These are phyloP conservation scores for Phoronis australis DNA, from an alignment of 2,888 invertebrate species.

Conservation along the genomic window DNA sequence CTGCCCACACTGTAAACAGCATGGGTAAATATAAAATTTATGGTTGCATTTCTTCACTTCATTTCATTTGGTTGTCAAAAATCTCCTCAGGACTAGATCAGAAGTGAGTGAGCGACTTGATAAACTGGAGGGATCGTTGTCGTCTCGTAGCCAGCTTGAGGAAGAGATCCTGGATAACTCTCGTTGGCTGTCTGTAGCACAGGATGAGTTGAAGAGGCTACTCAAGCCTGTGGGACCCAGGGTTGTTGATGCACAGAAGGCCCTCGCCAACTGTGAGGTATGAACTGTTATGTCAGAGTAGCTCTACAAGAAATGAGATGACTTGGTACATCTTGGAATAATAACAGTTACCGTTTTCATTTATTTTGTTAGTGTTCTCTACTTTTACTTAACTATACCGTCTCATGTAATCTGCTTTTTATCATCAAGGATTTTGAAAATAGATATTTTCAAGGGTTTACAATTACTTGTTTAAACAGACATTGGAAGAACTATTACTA, in stretches of 20 bases:
- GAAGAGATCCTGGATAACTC: not conserved
- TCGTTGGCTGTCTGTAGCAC: not conserved
- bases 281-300: not conserved
- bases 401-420: no score
- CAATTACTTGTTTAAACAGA: no score
- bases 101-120: not conserved
- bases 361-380: no score
- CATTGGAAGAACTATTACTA: no score
- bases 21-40: constrained; percentile 74
- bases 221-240: not conserved
- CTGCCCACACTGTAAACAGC: constrained; percentile 71
- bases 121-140: not conserved
- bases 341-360: no score
- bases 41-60: constrained; percentile 15
- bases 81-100: no score
- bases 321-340: no score
- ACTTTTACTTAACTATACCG: no score
- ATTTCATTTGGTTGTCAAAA: not conserved
- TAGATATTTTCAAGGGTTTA: no score
- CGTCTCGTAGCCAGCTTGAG: not conserved
- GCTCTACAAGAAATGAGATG: not conserved
- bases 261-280: not conserved
- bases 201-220: not conserved
- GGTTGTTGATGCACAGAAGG: not conserved
- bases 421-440: no score